These are phyloP conservation scores for Micropoecilia bifurca DNA, from an alignment of 2,797 vertebrate species.

Conservation along the genomic window DNA sequence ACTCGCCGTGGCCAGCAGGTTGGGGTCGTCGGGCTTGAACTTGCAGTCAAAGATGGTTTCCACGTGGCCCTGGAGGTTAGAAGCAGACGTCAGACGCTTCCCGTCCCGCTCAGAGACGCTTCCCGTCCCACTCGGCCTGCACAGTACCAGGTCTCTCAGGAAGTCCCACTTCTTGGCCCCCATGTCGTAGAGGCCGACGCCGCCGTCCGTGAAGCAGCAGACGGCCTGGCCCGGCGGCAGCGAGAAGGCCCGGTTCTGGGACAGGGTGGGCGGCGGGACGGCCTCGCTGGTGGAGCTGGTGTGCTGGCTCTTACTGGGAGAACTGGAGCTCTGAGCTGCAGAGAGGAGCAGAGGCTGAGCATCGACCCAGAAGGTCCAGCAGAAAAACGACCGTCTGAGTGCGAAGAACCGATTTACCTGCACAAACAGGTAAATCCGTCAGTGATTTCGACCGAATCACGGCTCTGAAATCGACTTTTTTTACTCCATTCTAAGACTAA, in stretches of 20 bases:
- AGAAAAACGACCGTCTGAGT: too few species aligned
- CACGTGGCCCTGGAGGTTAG: conserved; percentile 88
- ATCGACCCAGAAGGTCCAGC: not conserved
- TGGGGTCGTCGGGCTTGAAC: conserved; percentile 96
- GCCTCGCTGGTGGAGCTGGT: conserved; percentile 97
- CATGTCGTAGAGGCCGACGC: conserved; percentile 98
- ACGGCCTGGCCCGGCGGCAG: conserved; percentile 93
- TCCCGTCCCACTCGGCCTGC: too few species aligned
- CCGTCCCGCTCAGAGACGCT: too few species aligned
- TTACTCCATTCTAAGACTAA: too few species aligned
- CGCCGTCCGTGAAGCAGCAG: conserved; percentile 98
- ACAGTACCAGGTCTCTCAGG: conserved; percentile 91
- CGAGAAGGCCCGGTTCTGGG: conserved; percentile 92
- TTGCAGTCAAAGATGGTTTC: conserved; percentile 99
- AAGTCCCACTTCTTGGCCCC: conserved; percentile 98
- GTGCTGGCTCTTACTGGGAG: conserved; percentile 87
- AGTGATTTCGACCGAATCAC: too few species aligned
- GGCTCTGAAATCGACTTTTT: too few species aligned
- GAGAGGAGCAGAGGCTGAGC: not conserved
- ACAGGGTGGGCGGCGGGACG: conserved; percentile 88
- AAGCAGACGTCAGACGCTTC: not conserved
- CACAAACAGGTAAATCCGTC: too few species aligned
- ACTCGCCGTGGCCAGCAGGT: conserved; percentile 95
- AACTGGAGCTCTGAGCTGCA: conserved; percentile 81
- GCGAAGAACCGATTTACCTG: too few species aligned